phyloP scores from a whole-genome alignment of 2,797 vertebrate species.

The Gallinago solitaria region DNA sequence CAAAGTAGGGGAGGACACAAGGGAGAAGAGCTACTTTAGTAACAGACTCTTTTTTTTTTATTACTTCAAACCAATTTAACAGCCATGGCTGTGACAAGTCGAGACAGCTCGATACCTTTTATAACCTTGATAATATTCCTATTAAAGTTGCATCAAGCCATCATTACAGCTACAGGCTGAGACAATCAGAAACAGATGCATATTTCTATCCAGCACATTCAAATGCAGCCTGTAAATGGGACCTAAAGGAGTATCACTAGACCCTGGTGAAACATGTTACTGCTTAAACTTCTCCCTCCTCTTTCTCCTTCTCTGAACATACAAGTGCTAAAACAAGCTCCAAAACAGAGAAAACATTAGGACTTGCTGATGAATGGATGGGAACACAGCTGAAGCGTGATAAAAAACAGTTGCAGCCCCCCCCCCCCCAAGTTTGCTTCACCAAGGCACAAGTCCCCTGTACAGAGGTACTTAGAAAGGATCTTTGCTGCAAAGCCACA shows the following conservation, averaged over 20 bases:
- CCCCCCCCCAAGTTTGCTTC: neutral
- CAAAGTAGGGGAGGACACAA: rapidly evolving
- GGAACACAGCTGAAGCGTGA: neutral
- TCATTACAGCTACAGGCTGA: neutral
- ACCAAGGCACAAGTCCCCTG: neutral
- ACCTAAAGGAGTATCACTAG: neutral
- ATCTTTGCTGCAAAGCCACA: neutral
- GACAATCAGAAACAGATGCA: neutral
- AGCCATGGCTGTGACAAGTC: neutral
- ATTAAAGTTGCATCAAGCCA: neutral
- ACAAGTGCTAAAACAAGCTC: neutral
- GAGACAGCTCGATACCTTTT: neutral
- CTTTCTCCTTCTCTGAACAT: neutral
- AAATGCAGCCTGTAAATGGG: neutral
- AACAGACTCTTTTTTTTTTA: neutral
- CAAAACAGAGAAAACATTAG: neutral
- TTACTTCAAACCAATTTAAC: neutral
- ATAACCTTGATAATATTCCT: neutral
- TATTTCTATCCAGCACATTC: neutral
- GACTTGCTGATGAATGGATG: neutral
- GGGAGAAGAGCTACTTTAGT: neutral
- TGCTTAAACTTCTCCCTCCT: neutral
- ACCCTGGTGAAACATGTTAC: neutral
- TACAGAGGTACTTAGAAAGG: neutral
- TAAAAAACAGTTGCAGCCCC: neutral